Conservation (phyloP, 2,888 invertebrate species). For the Amphipoea lucens region DNA sequence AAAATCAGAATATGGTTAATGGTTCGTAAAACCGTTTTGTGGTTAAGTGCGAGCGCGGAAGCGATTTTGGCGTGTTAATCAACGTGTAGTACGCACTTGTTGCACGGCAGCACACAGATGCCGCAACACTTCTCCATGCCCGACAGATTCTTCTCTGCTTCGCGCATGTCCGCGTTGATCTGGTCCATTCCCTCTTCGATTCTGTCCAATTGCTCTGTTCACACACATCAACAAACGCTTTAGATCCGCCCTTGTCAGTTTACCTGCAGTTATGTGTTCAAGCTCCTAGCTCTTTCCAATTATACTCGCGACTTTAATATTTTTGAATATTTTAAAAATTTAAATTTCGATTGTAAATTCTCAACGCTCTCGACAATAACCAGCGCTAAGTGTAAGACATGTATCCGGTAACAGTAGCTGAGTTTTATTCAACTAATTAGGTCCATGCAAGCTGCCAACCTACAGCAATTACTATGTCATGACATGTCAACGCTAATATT, state of each 20-base stretch:
- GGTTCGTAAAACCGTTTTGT: conserved; percentile 14
- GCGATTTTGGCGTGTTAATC: conserved; percentile 23
- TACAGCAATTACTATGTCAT: conserved; percentile 77
- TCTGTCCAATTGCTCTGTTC: conserved; percentile 99
- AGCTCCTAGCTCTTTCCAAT: conserved; percentile 80
- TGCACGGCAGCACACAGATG: conserved; percentile 99
- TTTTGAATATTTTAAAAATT: conserved; percentile 48
- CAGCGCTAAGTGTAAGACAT: conserved; percentile 88
- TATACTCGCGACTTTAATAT: conserved; percentile 69
- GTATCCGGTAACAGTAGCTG: conserved; percentile 69
- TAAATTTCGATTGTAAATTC: conserved; percentile 84
- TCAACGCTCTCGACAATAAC: conserved; percentile 90
- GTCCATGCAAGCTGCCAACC: conserved; percentile 80
- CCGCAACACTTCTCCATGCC: conserved; percentile 99
- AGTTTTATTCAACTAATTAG: conserved; percentile 75
- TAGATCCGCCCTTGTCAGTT: conserved; percentile 76
- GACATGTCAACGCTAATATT: conserved; percentile 69
- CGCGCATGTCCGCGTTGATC: conserved; percentile 99
- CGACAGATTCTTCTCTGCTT: conserved; percentile 99
- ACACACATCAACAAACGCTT: conserved; percentile 84
- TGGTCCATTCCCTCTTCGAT: conserved; percentile 99
- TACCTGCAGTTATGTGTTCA: conserved; percentile 75
- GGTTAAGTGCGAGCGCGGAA: conserved; percentile 35
- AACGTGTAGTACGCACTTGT: conserved; percentile 93
- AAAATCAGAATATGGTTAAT: conserved; percentile 44